Base-by-base conservation (phyloP, 2,797 vertebrate genomes). In the Cetoscarus ocellatus region DNA sequence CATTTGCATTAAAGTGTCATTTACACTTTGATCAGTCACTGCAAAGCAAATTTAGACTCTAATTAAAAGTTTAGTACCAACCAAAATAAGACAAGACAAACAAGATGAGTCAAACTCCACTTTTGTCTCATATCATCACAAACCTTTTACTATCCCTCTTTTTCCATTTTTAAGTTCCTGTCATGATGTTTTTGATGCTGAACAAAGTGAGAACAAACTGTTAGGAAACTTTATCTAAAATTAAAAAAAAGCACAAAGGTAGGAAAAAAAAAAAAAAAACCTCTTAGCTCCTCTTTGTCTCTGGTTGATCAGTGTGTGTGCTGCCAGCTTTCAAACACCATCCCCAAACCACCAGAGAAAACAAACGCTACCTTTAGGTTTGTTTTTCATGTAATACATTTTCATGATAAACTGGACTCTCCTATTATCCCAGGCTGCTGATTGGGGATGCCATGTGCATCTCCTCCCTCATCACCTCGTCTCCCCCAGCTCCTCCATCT, bases 371-470 rank as follows among this genome's bases (percentile, higher is more conserved):
- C 44, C 62, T 78, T 65, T 27, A 50, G 1, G 67, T 56, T 44
- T 65, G 39, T 62, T 48, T 43, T 17, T 40, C 12, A 48, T 50
- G 43, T 65, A 38, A 60, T 64, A 48, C 38, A 8, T 40, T 52
- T 49, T 57, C 44, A 64, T 48, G 50, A 66, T 54, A 52, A 50
- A 63, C 43, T 17, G 27, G 44, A 42, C 57, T 67, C 3, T 10
- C 51, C 60, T 58, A 59, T 78, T 83, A 80, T 64, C 38, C 51
- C 12, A 56, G 1, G 48, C 19, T 54, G 43, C 51, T 78, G 71
- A 80, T 49, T 62, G 48, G 40, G 17, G 49, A 45, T 65, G 55
- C 40, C 61, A 52, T 3, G 44, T 45, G 47, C 12, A 2, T 63
- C 67, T 40, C 53, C 54, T 42, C 44, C 65, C 19, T 61, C 54